These are phyloP conservation scores for Eriosoma lanigerum DNA, from an alignment of 1,140 invertebrate genomes.

Conservation along the genomic window DNA sequence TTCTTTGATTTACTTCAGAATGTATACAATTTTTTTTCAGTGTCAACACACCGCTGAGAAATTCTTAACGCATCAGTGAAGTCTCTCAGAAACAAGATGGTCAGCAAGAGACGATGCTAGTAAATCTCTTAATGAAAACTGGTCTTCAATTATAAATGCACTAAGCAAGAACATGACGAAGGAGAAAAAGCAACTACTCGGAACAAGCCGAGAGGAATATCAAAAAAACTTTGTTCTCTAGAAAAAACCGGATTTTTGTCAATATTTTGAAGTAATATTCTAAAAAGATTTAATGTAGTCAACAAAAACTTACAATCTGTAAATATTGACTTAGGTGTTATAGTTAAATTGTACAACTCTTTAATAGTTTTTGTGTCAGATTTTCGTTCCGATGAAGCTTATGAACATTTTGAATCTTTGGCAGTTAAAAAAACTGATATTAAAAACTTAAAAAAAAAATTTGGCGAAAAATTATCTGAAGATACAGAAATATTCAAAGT, in stretches of 20 bases:
- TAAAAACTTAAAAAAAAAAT: too few species aligned
- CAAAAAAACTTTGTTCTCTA: not conserved
- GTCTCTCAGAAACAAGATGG: slow-evolving; percentile 53
- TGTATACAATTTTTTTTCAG: slow-evolving; percentile 55
- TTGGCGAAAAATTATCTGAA: too few species aligned
- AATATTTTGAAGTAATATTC: not conserved
- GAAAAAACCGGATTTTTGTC: not conserved
- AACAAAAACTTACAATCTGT: not conserved
- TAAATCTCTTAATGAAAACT: slow-evolving; percentile 1
- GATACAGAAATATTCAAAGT: too few species aligned
- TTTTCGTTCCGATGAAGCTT: not conserved
- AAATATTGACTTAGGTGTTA: not conserved
- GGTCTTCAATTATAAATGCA: slow-evolving; percentile 4
- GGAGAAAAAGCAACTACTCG: not conserved
- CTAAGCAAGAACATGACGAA: not conserved
- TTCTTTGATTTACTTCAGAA: slow-evolving; percentile 55
- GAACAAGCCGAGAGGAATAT: not conserved
- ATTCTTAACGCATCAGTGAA: slow-evolving; percentile 47
- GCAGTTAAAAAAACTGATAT: too few species aligned
- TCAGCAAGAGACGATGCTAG: slow-evolving; percentile 53
- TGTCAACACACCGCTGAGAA: slow-evolving; percentile 54
- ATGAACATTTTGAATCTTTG: too few species aligned
- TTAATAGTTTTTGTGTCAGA: not conserved
- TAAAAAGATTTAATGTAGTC: not conserved
- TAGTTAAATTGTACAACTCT: not conserved